phyloP scores from a whole-genome alignment of 2,888 invertebrate species.

The Phymatocera aterrima region DNA sequence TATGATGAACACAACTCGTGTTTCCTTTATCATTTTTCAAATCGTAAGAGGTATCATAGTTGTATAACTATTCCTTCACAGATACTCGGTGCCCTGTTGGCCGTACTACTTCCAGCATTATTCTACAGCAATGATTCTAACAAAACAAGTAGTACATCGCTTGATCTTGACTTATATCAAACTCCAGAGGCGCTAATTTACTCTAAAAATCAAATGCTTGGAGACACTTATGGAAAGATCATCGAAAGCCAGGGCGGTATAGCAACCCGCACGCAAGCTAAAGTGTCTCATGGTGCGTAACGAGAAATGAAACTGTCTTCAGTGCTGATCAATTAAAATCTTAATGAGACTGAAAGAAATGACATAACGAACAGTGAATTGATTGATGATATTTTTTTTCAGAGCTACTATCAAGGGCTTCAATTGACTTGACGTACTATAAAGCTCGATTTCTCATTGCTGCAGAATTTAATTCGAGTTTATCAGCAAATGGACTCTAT shows the following conservation, averaged over 20 bases:
- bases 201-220: constrained; percentile 54
- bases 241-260: constrained; percentile 58
- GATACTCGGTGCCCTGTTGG: constrained; percentile 65
- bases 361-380: too few species aligned
- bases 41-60: too few species aligned
- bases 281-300: constrained; percentile 55
- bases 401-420: constrained; percentile 74
- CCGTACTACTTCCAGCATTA: constrained; percentile 65
- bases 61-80: constrained; percentile 51
- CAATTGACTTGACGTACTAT: constrained; percentile 72
- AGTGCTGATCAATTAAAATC: not conserved
- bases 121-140: constrained; percentile 60
- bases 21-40: not conserved
- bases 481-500: constrained; percentile 73
- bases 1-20: too few species aligned
- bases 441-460: constrained; percentile 76
- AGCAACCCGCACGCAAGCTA: constrained; percentile 46
- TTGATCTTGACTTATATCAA: constrained; percentile 68
- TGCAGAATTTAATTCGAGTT: constrained; percentile 73
- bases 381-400: constrained; percentile 56
- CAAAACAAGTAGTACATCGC: constrained; percentile 58
- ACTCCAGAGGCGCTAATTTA: constrained; percentile 64
- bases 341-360: not conserved
- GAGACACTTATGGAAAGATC: constrained; percentile 55
- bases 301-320: too few species aligned